Conservation (phyloP, 2,113 vertebrate genomes). For the Amphiprion ocellaris region DNA sequence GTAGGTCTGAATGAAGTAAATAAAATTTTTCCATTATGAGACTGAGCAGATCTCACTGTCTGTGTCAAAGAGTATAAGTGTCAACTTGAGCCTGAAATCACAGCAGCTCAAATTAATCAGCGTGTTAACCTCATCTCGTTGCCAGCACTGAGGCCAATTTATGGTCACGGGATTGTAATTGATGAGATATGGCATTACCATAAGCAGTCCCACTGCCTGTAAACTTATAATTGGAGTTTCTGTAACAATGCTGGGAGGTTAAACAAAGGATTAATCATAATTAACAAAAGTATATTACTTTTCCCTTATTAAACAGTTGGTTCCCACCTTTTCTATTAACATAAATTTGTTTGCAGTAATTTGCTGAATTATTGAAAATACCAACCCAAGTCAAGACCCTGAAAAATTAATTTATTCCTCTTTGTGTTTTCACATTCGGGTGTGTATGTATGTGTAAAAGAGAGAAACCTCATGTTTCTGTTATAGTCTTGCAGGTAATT, state of each 20-base stretch:
- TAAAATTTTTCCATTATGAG: conserved; percentile 68
- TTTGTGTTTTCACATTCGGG: conserved; percentile 24
- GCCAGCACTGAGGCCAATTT: conserved; percentile 79
- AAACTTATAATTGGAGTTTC: conserved; percentile 85
- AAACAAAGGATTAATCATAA: conserved; percentile 82
- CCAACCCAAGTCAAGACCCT: conserved; percentile 67
- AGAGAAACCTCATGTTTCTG: conserved; percentile 31
- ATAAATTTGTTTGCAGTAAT: conserved; percentile 76
- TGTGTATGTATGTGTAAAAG: conserved; percentile 23
- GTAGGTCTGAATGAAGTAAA: conserved; percentile 58
- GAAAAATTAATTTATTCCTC: conserved; percentile 62
- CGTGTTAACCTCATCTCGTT: conserved; percentile 81
- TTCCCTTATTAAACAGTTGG: conserved; percentile 76
- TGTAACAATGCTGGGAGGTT: conserved; percentile 79
- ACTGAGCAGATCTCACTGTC: conserved; percentile 67
- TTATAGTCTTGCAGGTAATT: conserved; percentile 30
- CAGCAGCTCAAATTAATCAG: conserved; percentile 82
- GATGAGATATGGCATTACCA: conserved; percentile 82
- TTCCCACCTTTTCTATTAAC: conserved; percentile 78
- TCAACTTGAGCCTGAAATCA: conserved; percentile 81
- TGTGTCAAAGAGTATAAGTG: conserved; percentile 79
- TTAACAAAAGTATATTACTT: conserved; percentile 82
- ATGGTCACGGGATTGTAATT: conserved; percentile 79
- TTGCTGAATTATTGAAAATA: conserved; percentile 76
- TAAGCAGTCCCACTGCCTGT: conserved; percentile 78